Evolutionary conservation across 2,113 vertebrate genomes (phyloP).

Genomic region (Chiloscyllium plagiosum): DNA sequence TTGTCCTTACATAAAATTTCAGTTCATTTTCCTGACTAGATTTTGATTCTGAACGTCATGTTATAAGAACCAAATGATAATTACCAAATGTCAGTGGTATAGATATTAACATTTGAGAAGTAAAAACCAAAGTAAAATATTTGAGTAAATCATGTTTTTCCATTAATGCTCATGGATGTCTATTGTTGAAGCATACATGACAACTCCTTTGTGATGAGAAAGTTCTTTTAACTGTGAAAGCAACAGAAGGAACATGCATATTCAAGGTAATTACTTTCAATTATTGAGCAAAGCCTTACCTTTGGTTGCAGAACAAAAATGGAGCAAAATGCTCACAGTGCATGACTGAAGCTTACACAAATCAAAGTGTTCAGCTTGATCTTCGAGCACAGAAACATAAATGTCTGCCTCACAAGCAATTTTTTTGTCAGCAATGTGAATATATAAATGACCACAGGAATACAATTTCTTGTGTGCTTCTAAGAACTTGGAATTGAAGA

Average conservation of each 20-base stretch:
- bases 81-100: background rate
- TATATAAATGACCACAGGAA: background rate
- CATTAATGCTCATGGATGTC: background rate
- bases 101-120: background rate
- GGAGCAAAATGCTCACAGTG: no score
- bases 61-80: constrained; percentile 5
- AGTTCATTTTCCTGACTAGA: constrained; percentile 3
- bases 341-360: background rate
- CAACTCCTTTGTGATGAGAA: background rate
- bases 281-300: background rate
- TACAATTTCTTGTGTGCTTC: background rate
- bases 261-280: background rate
- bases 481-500: background rate
- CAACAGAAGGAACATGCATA: background rate
- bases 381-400: background rate
- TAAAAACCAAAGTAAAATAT: background rate
- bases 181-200: background rate
- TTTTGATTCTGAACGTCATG: background rate
- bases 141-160: background rate
- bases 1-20: background rate
- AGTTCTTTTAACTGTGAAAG: background rate
- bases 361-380: background rate
- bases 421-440: background rate
- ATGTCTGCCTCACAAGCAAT: background rate
- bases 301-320: background rate